Base-by-base conservation (phyloP, 2,888 invertebrate genomes). In the Pardosa pseudoannulata region DNA sequence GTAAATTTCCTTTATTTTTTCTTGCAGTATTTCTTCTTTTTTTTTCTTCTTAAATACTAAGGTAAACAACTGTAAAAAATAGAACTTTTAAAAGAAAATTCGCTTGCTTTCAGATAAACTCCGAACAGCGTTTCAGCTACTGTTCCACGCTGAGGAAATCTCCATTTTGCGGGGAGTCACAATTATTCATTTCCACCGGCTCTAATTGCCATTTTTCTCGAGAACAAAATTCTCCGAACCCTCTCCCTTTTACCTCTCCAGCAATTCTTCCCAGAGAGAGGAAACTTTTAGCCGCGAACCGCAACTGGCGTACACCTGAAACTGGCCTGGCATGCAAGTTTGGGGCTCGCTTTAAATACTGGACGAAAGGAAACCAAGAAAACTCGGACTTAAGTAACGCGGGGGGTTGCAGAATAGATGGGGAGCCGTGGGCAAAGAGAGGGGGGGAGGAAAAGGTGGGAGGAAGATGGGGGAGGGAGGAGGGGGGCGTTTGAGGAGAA, bases 351-450 rank as follows among this genome's bases (percentile, higher is more conserved):
- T 85, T 85, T 85, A 85, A 85, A 85, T 85, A 85, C 83, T 78
- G 78, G 83, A 78, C 83, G 83, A 67, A n/a, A 56, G 72, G 65
- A 85, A 85, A 85, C 83, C 83, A 85, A 85, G 83, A 85, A 85
- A 85, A 78, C 39, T 85, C 83, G 83, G 83, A 85, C 83, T 85
- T 85, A 85, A 85, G 83, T 67, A 73, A 85, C 72, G 72, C 9
- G 65, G 72, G 78, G 78, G 72, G 76, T 19, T 28, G 50, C 65
- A 36, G 27, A 56, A 27, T 32, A 65, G 68, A 74, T 41, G 64
- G 75, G 78, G 78, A 50, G 36, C 73, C 80, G n/a, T 64, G 23
- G 46, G 72, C 19, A 56, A 62, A 62, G 32, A 62, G 36, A 28
- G 6, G 36, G 67, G n/a, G n/a, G n/a, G n/a, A n/a, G n/a, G n/a